phyloP scores from a whole-genome alignment of 2,888 invertebrate species.

The Caenorhabditis uteleia region DNA sequence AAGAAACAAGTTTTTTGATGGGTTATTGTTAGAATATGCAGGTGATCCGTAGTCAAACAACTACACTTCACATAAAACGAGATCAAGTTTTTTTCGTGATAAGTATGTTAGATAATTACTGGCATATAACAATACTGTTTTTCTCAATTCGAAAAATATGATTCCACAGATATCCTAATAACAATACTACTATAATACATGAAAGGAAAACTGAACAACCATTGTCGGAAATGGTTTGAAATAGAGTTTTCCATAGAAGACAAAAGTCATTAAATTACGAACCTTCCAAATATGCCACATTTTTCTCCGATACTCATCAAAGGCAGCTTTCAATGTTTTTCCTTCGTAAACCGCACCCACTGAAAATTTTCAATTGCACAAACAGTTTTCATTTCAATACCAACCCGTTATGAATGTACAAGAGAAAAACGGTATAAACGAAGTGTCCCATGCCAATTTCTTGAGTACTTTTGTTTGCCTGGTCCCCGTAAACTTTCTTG shows the following conservation, averaged over 20 bases:
- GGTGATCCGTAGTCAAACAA: no score
- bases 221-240: no score
- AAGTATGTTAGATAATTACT: no score
- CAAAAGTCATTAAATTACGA: slow-evolving; percentile 1
- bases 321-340: slow-evolving; percentile 22
- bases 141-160: no score
- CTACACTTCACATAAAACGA: no score
- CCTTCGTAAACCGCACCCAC: slow-evolving; percentile 41
- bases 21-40: no score
- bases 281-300: slow-evolving; percentile 52
- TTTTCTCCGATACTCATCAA: slow-evolving; percentile 34
- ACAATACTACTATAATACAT: no score
- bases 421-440: slow-evolving; percentile 40
- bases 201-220: no score
- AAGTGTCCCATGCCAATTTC: slow-evolving; percentile 43
- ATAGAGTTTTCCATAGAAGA: slow-evolving; percentile 9
- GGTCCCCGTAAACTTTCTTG: slow-evolving; percentile 35
- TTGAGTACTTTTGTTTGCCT: slow-evolving; percentile 28
- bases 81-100: no score
- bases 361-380: slow-evolving; percentile 7
- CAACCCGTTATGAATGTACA: slow-evolving; percentile 45
- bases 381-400: background rate
- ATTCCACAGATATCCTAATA: no score
- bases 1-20: no score
- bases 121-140: no score